phyloP scores from a whole-genome alignment of 2,113 vertebrate genomes.

The Isichthys henryi region DNA sequence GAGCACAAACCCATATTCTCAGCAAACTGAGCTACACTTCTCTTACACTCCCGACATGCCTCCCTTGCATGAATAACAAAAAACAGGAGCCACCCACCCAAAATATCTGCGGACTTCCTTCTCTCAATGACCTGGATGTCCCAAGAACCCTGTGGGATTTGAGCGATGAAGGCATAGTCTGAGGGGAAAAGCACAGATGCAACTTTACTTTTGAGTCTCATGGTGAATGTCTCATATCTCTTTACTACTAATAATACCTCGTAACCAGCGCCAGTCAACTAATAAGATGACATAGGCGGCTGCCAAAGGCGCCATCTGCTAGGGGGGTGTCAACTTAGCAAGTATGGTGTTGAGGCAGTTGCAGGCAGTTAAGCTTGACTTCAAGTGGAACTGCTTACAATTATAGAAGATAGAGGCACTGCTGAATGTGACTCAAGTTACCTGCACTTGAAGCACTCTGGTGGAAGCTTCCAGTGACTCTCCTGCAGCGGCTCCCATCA shows the following conservation, averaged over 20 bases:
- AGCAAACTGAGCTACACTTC: neutral
- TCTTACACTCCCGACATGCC: neutral
- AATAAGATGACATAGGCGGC: neutral
- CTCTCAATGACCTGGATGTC: conserved; percentile 95
- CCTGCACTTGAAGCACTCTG: conserved; percentile 74
- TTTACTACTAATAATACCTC: neutral
- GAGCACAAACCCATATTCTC: neutral
- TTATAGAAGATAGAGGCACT: neutral
- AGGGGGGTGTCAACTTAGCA: too few relatives aligned
- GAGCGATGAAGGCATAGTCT: conserved; percentile 91
- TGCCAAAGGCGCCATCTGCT: neutral
- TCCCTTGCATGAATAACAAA: neutral
- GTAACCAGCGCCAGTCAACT: neutral
- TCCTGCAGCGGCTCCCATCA: conserved; percentile 92
- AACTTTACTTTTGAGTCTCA: neutral
- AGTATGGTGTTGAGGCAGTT: neutral
- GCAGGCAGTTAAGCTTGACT: neutral
- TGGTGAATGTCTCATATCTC: neutral
- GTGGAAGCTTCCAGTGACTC: conserved; percentile 84
- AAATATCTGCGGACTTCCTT: conserved; percentile 88
- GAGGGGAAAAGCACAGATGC: neutral
- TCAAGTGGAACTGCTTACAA: neutral
- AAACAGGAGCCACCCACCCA: conserved; percentile 64
- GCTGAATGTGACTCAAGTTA: conserved; percentile 40
- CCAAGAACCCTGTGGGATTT: conserved; percentile 88